Conservation (phyloP, 2,888 invertebrate species). For the Euzetes globulus region DNA sequence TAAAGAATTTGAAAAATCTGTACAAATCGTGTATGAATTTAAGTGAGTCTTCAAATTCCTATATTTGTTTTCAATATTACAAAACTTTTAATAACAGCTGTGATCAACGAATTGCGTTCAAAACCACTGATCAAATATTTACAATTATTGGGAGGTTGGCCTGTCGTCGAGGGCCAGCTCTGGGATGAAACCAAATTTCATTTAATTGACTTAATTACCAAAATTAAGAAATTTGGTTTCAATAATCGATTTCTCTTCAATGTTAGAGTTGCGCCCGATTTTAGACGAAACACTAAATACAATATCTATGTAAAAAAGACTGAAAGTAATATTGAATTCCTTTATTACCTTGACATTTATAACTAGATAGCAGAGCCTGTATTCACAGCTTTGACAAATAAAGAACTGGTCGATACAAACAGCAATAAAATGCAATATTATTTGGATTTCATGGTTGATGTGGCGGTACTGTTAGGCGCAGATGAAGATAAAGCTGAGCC, state of each 20-base stretch:
- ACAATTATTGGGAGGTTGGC: neutral
- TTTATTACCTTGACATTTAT: neutral
- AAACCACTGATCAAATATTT: neutral
- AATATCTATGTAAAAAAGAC: constrained; percentile 7
- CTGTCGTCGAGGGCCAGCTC: neutral
- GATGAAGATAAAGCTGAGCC: neutral
- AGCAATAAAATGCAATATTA: neutral
- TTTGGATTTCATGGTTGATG: constrained; percentile 7
- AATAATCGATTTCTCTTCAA: neutral
- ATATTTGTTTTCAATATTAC: neutral
- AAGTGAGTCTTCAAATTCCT: neutral
- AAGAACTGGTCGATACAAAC: neutral
- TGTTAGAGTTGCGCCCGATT: constrained; percentile 4
- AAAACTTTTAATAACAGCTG: neutral
- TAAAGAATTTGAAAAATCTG: neutral
- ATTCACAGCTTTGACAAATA: neutral
- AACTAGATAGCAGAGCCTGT: neutral
- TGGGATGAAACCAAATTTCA: constrained; percentile 10
- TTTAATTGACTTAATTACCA: neutral
- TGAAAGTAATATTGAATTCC: too few relatives aligned
- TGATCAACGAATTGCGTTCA: neutral
- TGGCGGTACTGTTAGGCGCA: constrained; percentile 1
- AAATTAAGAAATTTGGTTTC: neutral
- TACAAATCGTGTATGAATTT: constrained; percentile 13
- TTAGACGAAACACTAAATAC: neutral